Conservation (phyloP, 2,888 invertebrate genomes). For the Saturnia japonica region DNA sequence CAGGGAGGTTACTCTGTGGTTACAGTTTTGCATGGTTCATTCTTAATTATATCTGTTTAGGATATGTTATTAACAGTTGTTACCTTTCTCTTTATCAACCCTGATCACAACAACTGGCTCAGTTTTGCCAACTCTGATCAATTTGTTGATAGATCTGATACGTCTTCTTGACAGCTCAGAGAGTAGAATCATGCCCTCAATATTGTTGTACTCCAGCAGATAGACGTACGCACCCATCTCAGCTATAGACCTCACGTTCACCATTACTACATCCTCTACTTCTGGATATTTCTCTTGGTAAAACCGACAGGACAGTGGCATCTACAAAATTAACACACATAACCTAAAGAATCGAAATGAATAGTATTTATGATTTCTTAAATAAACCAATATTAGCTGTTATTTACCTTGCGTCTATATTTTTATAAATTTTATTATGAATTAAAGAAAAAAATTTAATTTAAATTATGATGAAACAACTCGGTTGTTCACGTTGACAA, state of each 20-base stretch:
- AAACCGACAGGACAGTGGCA: conserved; percentile 97
- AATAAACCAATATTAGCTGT: conserved; percentile 7
- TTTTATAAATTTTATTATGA: conserved; percentile 38
- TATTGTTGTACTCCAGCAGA: conserved; percentile 98
- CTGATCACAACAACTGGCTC: conserved; percentile 99
- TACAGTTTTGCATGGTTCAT: background rate
- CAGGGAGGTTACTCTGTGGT: too few relatives aligned
- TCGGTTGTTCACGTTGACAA: conserved; percentile 73
- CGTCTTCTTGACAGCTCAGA: conserved; percentile 98
- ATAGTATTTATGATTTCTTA: background rate
- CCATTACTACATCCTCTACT: conserved; percentile 99
- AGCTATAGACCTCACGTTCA: conserved; percentile 98
- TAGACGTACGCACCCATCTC: conserved; percentile 99
- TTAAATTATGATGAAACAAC: conserved; percentile 59
- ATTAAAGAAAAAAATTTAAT: conserved; percentile 40
- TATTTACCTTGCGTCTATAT: conserved; percentile 52
- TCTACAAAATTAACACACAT: conserved; percentile 73
- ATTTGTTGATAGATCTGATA: conserved; percentile 99
- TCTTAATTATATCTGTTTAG: background rate
- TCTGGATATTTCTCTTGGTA: conserved; percentile 99
- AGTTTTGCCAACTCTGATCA: conserved; percentile 98
- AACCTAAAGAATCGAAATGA: conserved; percentile 46
- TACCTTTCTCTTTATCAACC: conserved; percentile 99
- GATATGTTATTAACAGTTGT: background rate
- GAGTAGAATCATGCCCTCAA: conserved; percentile 99